A percentile compares a stretch with the other conserved stretches of the same genome.
These are phyloP conservation scores for Drosophila sulfurigaster DNA, from an alignment of 1,140 invertebrate genomes.

Conservation along the genomic window DNA sequence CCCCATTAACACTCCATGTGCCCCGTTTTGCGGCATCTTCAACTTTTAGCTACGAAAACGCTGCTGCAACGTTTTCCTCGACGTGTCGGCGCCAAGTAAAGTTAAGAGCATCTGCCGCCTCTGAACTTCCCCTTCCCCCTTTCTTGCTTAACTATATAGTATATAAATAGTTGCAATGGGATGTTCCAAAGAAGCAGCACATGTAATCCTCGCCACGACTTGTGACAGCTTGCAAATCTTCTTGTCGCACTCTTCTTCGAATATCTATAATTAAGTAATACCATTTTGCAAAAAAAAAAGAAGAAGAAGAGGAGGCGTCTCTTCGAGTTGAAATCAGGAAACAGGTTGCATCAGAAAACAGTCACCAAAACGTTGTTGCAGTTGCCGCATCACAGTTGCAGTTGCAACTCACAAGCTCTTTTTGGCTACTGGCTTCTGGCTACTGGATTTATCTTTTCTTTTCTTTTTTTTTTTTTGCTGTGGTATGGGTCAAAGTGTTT, in stretches of 20 bases:
- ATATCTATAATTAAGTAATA: conserved; percentile 74
- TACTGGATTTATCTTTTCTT: neutral
- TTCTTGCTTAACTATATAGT: neutral
- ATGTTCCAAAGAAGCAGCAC: conserved; percentile 15
- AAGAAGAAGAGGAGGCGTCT: neutral
- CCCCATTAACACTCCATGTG: conserved; percentile 67
- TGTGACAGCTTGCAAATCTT: conserved; percentile 60
- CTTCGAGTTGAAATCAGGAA: conserved; percentile 59
- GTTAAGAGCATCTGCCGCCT: conserved; percentile 7
- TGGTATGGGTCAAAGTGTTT: conserved; percentile 49
- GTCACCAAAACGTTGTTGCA: conserved; percentile 5
- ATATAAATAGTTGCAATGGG: conserved; percentile 24
- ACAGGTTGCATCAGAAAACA: conserved; percentile 62
- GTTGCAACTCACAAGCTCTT: conserved; percentile 22
- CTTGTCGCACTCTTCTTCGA: conserved; percentile 55
- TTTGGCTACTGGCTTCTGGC: conserved; percentile 25
- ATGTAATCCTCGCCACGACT: conserved; percentile 29
- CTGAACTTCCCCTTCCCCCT: neutral
- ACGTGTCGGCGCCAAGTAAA: neutral
- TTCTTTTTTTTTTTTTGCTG: neutral
- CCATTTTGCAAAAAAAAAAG: conserved; percentile 24
- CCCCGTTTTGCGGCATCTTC: conserved; percentile 24
- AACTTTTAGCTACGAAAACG: neutral
- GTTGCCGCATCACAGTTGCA: conserved; percentile 24
- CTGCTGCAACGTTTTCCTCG: neutral